phyloP scores from a whole-genome alignment of 2,888 invertebrate species.

The Adelphocoris suturalis region DNA sequence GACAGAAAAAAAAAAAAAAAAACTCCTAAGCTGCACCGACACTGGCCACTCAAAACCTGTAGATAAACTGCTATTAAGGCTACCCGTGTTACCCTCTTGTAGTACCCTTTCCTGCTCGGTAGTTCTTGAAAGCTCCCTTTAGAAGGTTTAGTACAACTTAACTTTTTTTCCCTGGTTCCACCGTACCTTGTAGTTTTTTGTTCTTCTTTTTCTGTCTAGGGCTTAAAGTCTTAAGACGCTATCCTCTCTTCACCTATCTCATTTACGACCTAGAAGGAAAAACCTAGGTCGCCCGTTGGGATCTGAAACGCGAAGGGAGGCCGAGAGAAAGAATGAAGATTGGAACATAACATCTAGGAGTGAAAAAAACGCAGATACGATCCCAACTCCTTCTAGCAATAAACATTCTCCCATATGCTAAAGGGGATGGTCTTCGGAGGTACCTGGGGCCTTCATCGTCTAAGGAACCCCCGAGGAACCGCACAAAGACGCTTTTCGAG shows the following conservation, averaged over 20 bases:
- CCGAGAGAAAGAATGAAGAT: conserved; percentile 8
- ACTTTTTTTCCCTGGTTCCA: conserved; percentile 37
- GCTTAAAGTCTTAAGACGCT: conserved; percentile 52
- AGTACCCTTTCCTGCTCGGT: conserved; percentile 18
- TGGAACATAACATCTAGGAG: background rate
- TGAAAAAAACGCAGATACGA: conserved; percentile 16
- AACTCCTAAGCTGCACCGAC: conserved; percentile 9
- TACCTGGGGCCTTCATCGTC: conserved; percentile 17
- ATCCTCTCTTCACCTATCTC: conserved; percentile 44
- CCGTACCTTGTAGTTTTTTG: conserved; percentile 43
- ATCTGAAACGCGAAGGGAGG: background rate
- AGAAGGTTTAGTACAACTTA: conserved; percentile 43
- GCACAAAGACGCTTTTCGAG: conserved; percentile 26
- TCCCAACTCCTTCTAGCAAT: conserved; percentile 63
- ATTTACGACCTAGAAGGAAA: conserved; percentile 60
- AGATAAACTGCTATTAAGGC: conserved; percentile 66
- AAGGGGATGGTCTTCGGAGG: conserved; percentile 27
- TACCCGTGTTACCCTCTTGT: conserved; percentile 62
- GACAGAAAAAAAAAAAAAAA: conserved; percentile 28
- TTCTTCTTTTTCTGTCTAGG: conserved; percentile 42
- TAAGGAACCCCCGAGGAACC: conserved; percentile 7
- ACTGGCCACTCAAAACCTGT: conserved; percentile 6
- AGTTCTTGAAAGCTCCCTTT: conserved; percentile 60
- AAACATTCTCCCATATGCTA: conserved; percentile 67
- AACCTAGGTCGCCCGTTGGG: conserved; percentile 55